phyloP scores from a whole-genome alignment of 2,888 invertebrate genomes.

The Hydraecia micacea region DNA sequence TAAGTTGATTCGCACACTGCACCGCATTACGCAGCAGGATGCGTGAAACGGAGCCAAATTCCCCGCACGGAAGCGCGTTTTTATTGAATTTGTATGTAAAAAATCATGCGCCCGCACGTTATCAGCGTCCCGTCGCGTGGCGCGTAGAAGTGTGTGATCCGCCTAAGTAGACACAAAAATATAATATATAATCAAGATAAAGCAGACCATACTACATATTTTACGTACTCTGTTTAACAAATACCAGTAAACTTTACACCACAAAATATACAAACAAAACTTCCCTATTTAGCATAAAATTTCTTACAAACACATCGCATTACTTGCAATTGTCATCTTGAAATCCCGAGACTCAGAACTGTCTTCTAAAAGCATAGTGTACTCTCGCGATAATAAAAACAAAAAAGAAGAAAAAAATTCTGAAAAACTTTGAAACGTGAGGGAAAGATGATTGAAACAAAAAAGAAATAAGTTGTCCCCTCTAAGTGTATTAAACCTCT shows the following conservation, averaged over 20 bases:
- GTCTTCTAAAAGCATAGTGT: conserved; percentile 74
- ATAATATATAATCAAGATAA: too few species aligned
- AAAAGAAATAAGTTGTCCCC: conserved; percentile 79
- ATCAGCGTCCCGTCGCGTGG: too few species aligned
- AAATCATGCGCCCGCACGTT: too few species aligned
- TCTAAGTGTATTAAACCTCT: conserved; percentile 89
- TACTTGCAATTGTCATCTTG: conserved; percentile 53
- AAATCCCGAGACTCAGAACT: conserved; percentile 64
- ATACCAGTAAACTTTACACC: not conserved
- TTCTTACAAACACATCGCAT: conserved; percentile 44
- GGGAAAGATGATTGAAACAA: conserved; percentile 88
- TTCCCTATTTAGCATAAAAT: conserved; percentile 50
- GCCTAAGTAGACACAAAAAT: too few species aligned
- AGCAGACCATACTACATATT: not conserved
- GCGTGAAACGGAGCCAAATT: too few species aligned
- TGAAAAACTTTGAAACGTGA: conserved; percentile 72
- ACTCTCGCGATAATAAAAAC: conserved; percentile 73
- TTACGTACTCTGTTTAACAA: not conserved
- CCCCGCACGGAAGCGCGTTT: too few species aligned
- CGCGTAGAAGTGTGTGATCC: too few species aligned
- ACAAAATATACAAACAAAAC: conserved; percentile 24
- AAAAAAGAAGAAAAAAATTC: conserved; percentile 58
- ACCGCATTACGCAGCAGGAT: too few species aligned
- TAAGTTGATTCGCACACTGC: too few species aligned
- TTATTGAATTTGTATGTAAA: too few species aligned